Base-by-base conservation (phyloP, 1,140 invertebrate genomes). In the Lordiphosa mommai region DNA sequence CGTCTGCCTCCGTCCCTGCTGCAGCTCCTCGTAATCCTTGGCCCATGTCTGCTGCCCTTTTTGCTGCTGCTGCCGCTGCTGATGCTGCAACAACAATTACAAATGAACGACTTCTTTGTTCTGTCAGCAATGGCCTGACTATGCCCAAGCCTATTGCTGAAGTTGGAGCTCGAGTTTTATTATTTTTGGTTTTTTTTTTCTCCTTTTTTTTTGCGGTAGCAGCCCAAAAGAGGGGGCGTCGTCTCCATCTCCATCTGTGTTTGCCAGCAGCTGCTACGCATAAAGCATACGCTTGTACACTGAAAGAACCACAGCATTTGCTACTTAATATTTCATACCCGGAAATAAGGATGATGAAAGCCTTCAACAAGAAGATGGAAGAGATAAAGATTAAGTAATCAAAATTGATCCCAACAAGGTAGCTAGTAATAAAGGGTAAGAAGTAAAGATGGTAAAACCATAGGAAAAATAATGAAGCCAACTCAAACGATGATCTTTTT, bases 41-140 rank as follows among this genome's bases (percentile, higher is more conserved):
- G 51, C 48, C 48, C 3, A 57, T 50, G 49, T 59, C 49, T 68
- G 66, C 55, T 61, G 64, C 66, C 63, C 63, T 68, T 59, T 82
- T 80, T 80, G 74, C 74, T 66, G 43, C 65, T 61, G 56, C 50
- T 71, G 40, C 59, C 40, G 32, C 47, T 52, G 48, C 53, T 63
- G 17, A 48, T 56, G 43, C 68, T 55, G 44, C 60, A 61, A 80
- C 72, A 86, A 77, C 72, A 86, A 86, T 86, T 84, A 86, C 82
- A 86, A 86, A 86, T 86, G 84, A 82, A 86, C 76, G 74, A 86
- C 74, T 84, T 77, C 82, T 86, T 86, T 86, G 84, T 85, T 74
- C 82, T 86, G 82, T 86, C 82, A 86, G 82, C 71, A 58, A 56
- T 34, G 59, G 57, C 60, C 52, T 23, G 20, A 23, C 20, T 48